Evolutionary conservation across 2,797 vertebrate species (phyloP).

Genomic region (Galaxias olidus): DNA sequence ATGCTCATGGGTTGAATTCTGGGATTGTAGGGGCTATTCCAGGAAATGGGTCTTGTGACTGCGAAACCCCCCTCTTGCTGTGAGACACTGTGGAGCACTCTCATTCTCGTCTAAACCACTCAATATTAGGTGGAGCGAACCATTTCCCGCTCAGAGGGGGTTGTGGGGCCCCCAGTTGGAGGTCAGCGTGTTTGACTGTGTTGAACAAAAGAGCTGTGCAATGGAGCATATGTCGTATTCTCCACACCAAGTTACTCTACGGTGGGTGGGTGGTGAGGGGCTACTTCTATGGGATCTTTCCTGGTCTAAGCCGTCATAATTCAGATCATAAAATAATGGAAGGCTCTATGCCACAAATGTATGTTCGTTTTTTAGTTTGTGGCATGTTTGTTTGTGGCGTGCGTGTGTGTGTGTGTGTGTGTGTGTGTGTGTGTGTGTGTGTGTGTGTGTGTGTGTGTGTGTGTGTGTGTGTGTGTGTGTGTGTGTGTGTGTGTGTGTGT

Average conservation of each 20-base stretch:
- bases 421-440: not conserved
- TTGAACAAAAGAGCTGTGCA: conserved; percentile 10
- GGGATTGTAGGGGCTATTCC: conserved; percentile 11
- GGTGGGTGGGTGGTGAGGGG: not conserved
- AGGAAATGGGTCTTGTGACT: conserved; percentile 18
- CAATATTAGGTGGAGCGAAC: conserved; percentile 14
- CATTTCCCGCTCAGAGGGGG: conserved; percentile 16
- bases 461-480: not conserved
- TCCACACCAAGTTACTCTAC: conserved; percentile 3
- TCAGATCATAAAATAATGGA: too few species aligned
- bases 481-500: not conserved
- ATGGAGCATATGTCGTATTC: not conserved
- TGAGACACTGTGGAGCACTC: conserved; percentile 5
- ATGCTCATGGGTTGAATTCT: not conserved
- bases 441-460: not conserved
- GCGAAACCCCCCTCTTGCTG: not conserved
- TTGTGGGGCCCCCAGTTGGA: conserved; percentile 2
- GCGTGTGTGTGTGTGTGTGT: not conserved
- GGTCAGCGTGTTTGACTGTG: not conserved
- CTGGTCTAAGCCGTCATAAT: too few species aligned
- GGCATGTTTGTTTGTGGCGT: too few species aligned
- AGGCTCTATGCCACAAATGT: too few species aligned
- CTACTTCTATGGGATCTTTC: not conserved
- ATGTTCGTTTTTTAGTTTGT: too few species aligned
- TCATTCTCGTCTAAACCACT: conserved; percentile 14